These are phyloP conservation scores for Myiothlypis coronata DNA, from an alignment of 2,797 vertebrate species.

Conservation along the genomic window DNA sequence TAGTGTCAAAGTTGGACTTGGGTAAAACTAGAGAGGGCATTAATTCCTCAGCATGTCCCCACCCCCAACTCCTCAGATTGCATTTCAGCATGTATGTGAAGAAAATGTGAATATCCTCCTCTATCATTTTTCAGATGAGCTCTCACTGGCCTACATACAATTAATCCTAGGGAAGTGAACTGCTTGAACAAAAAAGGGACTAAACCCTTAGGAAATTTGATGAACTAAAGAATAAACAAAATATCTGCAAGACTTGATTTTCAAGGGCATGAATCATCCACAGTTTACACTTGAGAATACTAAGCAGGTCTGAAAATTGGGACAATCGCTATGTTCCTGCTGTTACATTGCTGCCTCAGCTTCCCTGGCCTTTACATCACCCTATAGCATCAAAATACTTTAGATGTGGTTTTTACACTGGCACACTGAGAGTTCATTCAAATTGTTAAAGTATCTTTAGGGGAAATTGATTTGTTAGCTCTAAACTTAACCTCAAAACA, in stretches of 20 bases:
- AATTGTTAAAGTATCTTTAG: neutral
- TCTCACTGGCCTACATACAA: neutral
- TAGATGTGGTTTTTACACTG: neutral
- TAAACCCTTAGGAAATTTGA: neutral
- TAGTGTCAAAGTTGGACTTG: neutral
- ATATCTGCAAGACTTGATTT: neutral
- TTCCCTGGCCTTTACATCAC: neutral
- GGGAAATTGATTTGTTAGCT: neutral
- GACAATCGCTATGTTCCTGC: neutral
- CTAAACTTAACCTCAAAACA: neutral
- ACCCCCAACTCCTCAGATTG: neutral
- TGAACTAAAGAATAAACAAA: slow-evolving; percentile 37
- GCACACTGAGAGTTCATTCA: neutral
- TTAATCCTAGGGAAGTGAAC: neutral
- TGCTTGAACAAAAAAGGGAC: neutral
- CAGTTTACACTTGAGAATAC: neutral
- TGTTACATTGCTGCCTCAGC: neutral
- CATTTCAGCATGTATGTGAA: neutral
- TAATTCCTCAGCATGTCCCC: neutral
- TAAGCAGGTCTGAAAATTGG: neutral
- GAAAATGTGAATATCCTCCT: neutral
- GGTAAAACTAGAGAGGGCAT: neutral
- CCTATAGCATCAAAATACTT: neutral
- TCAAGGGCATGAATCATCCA: slow-evolving; percentile 1
- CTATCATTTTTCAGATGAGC: neutral